Evolutionary conservation across 2,888 invertebrate genomes (phyloP), one percentile per base, ranked within the genome.

Genomic region (Cyaniris semiargus): DNA sequence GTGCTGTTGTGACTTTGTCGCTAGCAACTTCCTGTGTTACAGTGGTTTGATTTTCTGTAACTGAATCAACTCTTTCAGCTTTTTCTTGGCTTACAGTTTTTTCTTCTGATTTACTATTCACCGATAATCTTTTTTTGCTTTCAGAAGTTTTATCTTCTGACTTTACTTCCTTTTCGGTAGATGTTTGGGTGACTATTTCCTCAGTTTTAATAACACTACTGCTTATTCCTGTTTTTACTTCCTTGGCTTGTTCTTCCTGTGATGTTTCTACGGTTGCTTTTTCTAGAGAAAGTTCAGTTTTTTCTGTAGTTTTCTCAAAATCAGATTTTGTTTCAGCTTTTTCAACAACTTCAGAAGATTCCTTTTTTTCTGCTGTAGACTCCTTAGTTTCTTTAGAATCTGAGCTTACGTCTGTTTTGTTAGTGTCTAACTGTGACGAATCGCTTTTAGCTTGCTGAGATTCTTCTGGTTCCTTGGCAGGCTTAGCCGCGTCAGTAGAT

Each of bases 341-440:
- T 38, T 72, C 23, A 21, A 72, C 23, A 21, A 72, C 72, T 23
- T 72, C 5, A 23, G 74, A 27, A 18, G 13, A 21, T 53, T 53
- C 15, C 18, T 74, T 27, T 74, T 74, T 53, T 3, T 48, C 48
- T 53, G 6, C 23, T 27, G 4, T 53, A 13, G 53, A 53, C 15
- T 48, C 18, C 18, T 44, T 48, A 18, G 48, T 27, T 7, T 53
- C 27, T 27, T 53, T 53, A 74, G 21, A 48, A 53, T 18, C 38
- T 71, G 5, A 34, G n/a, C 44, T 21, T 27, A 75, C 74, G 38
- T 77, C 1, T 75, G 34, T 70, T 71, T 75, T 58, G 21, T 27
- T 60, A 78, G 76, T 66, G 56, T 71, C 48, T 79, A 60, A 34
- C n/a, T 78, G 74, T 76, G 77, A 66, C n/a, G 76, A 70, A 60